Conservation (phyloP, 2,797 vertebrate genomes). For the Mastacembelus armatus region DNA sequence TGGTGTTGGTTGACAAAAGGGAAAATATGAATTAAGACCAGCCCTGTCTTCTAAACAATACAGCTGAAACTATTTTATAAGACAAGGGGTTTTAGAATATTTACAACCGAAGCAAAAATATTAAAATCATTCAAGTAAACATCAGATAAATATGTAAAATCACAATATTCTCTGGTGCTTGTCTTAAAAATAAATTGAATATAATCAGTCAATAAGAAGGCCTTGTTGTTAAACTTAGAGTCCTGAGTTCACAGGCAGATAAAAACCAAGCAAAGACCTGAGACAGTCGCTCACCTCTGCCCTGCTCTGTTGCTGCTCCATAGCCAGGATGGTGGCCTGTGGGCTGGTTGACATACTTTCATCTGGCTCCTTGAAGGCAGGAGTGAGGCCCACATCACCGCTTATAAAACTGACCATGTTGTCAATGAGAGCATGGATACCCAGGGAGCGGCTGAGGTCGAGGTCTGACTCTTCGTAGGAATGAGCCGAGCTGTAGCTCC, state of each 20-base stretch:
- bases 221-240: not conserved
- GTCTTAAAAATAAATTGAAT: too few relatives aligned
- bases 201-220: too few relatives aligned
- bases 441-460: slow-evolving; percentile 90
- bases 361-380: slow-evolving; percentile 95
- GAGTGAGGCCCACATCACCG: slow-evolving; percentile 91
- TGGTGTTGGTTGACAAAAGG: not conserved
- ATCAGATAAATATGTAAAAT: too few relatives aligned
- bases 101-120: not conserved
- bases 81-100: not conserved
- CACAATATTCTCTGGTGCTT: too few relatives aligned
- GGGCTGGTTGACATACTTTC: slow-evolving; percentile 96
- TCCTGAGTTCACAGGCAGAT: not conserved
- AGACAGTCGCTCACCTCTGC: slow-evolving; percentile 86
- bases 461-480: slow-evolving; percentile 91
- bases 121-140: not conserved
- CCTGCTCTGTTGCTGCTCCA: slow-evolving; percentile 96
- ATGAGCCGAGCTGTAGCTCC: slow-evolving; percentile 84
- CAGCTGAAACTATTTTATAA: too few relatives aligned
- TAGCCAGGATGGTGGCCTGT: slow-evolving; percentile 92
- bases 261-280: not conserved
- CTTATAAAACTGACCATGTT: slow-evolving; percentile 96
- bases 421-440: slow-evolving; percentile 93
- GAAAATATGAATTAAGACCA: not conserved
- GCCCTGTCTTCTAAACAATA: not conserved